phyloP scores from a whole-genome alignment of 1,140 invertebrate genomes.

The Arion vulgaris region DNA sequence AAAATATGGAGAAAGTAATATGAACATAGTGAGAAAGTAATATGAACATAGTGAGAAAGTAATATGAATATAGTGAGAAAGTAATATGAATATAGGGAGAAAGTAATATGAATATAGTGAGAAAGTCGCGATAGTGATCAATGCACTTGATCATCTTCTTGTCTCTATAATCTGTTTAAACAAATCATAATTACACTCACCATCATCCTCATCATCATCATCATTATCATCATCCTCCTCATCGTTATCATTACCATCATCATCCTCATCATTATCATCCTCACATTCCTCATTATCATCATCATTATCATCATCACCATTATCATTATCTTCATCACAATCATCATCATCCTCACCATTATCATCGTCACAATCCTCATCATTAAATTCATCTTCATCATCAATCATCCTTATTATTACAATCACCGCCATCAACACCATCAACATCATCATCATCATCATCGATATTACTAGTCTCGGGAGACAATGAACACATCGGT shows the following conservation, averaged over 20 bases:
- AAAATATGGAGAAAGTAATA: too few relatives aligned
- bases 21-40: too few relatives aligned
- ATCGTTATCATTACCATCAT: background rate
- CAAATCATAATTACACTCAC: background rate
- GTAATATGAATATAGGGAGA: too few relatives aligned
- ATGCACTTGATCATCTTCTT: too few relatives aligned
- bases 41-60: too few relatives aligned
- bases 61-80: too few relatives aligned
- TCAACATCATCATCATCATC: background rate
- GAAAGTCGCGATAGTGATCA: too few relatives aligned
- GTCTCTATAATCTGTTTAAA: too few relatives aligned
- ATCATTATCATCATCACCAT: background rate
- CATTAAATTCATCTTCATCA: background rate
- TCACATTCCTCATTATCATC: background rate
- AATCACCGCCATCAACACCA: background rate
- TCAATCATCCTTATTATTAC: background rate
- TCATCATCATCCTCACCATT: background rate
- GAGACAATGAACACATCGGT: background rate
- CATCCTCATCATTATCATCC: background rate
- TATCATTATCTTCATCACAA: background rate
- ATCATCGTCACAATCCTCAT: background rate
- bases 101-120: too few relatives aligned
- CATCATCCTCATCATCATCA: background rate
- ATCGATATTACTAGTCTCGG: background rate
- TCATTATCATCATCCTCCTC: background rate